These are phyloP conservation scores for Poecilia velifera DNA, from an alignment of 2,797 vertebrate species.

Conservation along the genomic window DNA sequence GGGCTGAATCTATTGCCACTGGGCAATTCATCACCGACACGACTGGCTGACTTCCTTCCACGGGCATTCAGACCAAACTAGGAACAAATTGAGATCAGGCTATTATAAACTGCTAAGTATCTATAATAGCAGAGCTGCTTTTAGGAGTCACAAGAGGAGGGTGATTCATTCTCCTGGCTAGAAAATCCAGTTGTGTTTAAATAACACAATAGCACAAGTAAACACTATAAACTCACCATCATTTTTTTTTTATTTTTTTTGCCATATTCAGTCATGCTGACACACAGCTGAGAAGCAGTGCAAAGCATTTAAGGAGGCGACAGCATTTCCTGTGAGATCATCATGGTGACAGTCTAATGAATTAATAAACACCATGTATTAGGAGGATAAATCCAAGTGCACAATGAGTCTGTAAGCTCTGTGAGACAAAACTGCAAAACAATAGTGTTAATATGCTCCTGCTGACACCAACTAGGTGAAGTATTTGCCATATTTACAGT, in stretches of 20 bases:
- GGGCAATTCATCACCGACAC: constrained; percentile 32
- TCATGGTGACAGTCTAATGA: background rate
- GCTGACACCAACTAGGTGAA: constrained; percentile 1
- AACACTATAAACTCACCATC: constrained; percentile 42
- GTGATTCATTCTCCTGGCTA: constrained; percentile 29
- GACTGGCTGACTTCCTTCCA: constrained; percentile 62
- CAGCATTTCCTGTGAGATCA: constrained; percentile 9
- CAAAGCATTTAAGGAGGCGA: constrained; percentile 13
- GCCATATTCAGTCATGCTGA: constrained; percentile 33
- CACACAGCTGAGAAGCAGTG: constrained; percentile 5
- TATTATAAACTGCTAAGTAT: constrained; percentile 40
- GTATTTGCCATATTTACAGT: constrained; percentile 4
- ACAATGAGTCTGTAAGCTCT: constrained; percentile 3
- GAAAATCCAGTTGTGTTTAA: constrained; percentile 29
- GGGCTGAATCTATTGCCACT: constrained; percentile 51
- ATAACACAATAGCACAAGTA: constrained; percentile 29
- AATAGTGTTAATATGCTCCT: background rate
- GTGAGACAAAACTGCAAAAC: background rate
- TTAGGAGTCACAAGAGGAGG: constrained; percentile 28
- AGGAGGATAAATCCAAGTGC: background rate
- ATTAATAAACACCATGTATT: constrained; percentile 4
- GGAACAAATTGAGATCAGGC: constrained; percentile 6
- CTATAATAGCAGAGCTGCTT: constrained; percentile 32
- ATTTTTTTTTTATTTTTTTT: background rate
- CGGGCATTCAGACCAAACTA: constrained; percentile 62